Evolutionary conservation across 1,140 invertebrate species (phyloP).

Genomic region (Cryptotermes secundus): DNA sequence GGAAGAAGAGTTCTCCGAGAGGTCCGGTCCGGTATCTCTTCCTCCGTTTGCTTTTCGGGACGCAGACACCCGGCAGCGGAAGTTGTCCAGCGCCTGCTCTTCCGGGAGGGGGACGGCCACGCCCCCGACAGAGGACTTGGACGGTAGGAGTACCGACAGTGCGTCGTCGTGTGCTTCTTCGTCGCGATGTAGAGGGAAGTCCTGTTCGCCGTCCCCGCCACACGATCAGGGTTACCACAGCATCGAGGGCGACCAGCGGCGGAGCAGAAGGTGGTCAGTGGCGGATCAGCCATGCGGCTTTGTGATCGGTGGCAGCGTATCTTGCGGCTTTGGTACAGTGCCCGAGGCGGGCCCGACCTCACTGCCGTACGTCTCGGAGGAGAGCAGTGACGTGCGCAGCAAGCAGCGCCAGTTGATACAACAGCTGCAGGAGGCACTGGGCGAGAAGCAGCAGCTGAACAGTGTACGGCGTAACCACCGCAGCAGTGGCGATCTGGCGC

Average conservation of each 20-base stretch:
- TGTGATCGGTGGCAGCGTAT: conserved; percentile 27
- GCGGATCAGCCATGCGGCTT: conserved; percentile 32
- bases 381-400: not conserved
- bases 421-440: not conserved
- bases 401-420: conserved; percentile 23
- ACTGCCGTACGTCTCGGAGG: not conserved
- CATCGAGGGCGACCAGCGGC: conserved; percentile 23
- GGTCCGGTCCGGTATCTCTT: conserved; percentile 40
- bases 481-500: not conserved
- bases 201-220: conserved; percentile 34
- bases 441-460: not conserved
- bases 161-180: not conserved
- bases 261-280: conserved; percentile 42
- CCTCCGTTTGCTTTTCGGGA: conserved; percentile 41
- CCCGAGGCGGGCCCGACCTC: conserved; percentile 22
- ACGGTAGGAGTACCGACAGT: conserved; percentile 38
- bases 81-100: conserved; percentile 37
- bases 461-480: not conserved
- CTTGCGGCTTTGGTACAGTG: not conserved
- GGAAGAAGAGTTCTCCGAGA: conserved; percentile 27
- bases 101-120: conserved; percentile 38
- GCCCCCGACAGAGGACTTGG: conserved; percentile 36
- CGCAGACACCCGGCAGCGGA: conserved; percentile 18
- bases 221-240: conserved; percentile 39
- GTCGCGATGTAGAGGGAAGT: not conserved